Evolutionary conservation across 1,140 invertebrate genomes (phyloP).

Genomic region (Camponotus vicinus): DNA sequence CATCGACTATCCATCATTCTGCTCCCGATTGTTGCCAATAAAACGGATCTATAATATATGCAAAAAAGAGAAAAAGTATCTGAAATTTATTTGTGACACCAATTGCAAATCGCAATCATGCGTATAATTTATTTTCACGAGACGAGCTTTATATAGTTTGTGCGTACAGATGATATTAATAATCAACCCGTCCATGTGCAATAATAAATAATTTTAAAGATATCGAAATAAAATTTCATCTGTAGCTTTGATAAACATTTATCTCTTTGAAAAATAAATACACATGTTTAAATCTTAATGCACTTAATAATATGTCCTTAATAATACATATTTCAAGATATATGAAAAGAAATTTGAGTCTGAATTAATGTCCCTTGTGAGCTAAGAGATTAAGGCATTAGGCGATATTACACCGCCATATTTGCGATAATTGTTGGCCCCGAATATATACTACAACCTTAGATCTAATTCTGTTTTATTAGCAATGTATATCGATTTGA

Average conservation of each 20-base stretch:
- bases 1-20: no score
- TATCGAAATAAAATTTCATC: background rate
- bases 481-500: background rate
- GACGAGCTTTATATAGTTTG: no score
- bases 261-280: no score
- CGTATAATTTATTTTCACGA: no score
- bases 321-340: background rate
- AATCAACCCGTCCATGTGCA: no score
- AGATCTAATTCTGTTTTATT: background rate
- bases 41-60: no score
- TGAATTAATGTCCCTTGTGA: background rate
- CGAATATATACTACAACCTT: background rate
- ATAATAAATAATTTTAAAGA: background rate
- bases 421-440: background rate
- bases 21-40: no score
- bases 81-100: no score
- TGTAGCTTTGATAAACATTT: background rate
- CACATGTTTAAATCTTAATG: background rate
- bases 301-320: background rate
- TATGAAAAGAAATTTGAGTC: background rate
- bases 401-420: background rate
- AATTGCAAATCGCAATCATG: no score
- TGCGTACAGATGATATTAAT: no score
- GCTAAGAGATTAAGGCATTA: background rate
- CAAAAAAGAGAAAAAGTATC: no score